phyloP scores from a whole-genome alignment of 2,797 vertebrate species.

The Acanthopagrus latus region DNA sequence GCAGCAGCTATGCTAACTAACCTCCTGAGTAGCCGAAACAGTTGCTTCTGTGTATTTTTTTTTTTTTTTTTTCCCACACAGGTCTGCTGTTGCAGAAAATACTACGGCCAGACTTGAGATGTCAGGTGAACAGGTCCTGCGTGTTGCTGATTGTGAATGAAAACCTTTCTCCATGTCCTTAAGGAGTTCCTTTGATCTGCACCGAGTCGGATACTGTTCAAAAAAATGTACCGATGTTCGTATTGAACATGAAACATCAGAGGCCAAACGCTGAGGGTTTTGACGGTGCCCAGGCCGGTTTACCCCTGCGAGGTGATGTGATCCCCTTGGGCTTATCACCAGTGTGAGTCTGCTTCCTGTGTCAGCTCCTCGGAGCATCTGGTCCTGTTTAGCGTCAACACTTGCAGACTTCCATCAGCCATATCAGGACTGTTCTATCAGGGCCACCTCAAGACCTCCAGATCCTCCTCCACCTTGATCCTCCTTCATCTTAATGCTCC shows the following conservation, averaged over 20 bases:
- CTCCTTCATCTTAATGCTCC: conserved; percentile 22
- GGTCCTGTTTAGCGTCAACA: conserved; percentile 71
- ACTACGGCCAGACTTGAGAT: neutral
- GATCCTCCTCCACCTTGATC: conserved; percentile 28
- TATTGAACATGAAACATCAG: conserved; percentile 44
- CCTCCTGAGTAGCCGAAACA: no score
- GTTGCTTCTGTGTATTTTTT: no score
- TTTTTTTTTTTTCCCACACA: no score
- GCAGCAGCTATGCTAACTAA: no score
- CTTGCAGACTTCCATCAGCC: conserved; percentile 38
- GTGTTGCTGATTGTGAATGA: neutral
- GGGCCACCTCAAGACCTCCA: conserved; percentile 21
- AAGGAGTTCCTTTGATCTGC: conserved; percentile 44
- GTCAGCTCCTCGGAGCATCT: conserved; percentile 69
- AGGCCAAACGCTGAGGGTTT: conserved; percentile 68
- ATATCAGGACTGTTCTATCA: conserved; percentile 1
- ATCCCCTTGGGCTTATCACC: conserved; percentile 75
- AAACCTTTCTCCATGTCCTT: conserved; percentile 9
- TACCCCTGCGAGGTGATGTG: conserved; percentile 62
- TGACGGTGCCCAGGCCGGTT: conserved; percentile 70
- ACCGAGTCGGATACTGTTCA: conserved; percentile 13
- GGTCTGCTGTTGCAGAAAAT: neutral
- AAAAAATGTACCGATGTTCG: conserved; percentile 35
- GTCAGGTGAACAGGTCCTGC: neutral
- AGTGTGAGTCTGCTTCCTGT: conserved; percentile 74